These are phyloP conservation scores for Cyprinodon variegatus DNA, from an alignment of 2,113 vertebrate species.

Conservation along the genomic window DNA sequence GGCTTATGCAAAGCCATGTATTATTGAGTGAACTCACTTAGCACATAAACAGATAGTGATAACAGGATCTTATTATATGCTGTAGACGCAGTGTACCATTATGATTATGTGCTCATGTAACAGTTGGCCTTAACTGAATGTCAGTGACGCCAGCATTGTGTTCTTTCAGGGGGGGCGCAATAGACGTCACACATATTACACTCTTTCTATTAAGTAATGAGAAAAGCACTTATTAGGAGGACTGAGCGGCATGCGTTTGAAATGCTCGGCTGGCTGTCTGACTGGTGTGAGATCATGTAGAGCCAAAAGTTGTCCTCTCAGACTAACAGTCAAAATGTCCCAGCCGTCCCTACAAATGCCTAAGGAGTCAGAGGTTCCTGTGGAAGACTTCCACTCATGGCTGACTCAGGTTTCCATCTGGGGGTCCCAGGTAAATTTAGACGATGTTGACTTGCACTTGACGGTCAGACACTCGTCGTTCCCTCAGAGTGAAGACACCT, in stretches of 20 bases:
- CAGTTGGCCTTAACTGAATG: constrained; percentile 52
- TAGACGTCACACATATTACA: constrained; percentile 39
- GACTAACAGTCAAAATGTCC: constrained; percentile 29
- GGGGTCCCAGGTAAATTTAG: constrained; percentile 67
- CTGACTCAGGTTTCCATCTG: constrained; percentile 71
- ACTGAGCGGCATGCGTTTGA: constrained; percentile 5
- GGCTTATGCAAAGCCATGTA: not conserved
- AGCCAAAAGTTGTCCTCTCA: constrained; percentile 3
- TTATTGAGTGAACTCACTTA: not conserved
- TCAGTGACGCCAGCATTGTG: not conserved
- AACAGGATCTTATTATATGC: constrained; percentile 18
- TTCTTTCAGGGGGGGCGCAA: constrained; percentile 24
- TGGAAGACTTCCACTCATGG: constrained; percentile 37
- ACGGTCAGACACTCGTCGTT: constrained; percentile 53
- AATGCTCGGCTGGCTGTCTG: not conserved
- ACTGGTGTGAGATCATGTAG: constrained; percentile 4
- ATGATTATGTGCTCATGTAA: constrained; percentile 24
- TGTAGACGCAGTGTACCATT: constrained; percentile 8
- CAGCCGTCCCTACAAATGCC: constrained; percentile 50
- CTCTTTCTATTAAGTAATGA: constrained; percentile 25
- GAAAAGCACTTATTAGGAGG: constrained; percentile 17
- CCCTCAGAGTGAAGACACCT: constrained; percentile 30
- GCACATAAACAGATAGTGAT: not conserved
- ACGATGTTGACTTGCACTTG: constrained; percentile 29
- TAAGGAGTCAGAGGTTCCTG: constrained; percentile 61